Base-by-base conservation (phyloP, 2,888 invertebrate genomes). In the Eilema depressum region DNA sequence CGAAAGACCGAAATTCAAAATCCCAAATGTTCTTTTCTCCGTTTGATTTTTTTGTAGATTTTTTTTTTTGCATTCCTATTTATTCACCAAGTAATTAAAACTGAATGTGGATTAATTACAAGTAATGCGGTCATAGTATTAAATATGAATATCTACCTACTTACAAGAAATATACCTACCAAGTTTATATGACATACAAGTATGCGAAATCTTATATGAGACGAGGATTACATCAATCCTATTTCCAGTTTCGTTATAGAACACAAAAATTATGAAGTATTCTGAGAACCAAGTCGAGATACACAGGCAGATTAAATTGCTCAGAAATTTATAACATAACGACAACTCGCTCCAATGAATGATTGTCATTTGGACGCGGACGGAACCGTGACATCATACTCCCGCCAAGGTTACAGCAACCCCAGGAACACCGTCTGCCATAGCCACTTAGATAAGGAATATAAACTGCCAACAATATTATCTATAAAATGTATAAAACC, bases 301-400 rank as follows among this genome's bases (percentile, higher is more conserved):
- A 80, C 71, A 75, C 69, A 69, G 74, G 70, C 68, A 78, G 82
- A 84, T 85, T 79, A 85, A 83, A 85, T 83, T 76, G 77, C 78
- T 75, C 77, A 64, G 75, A 79, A 83, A 77, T 78, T 81, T 79
- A 74, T 75, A 82, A 76, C 72, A 73, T 82, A 84, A 76, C 76
- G 80, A 83, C 79, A 77, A 75, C 71, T 77, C 74, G 63, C 76
- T 79, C 77, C 76, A 83, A 79, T 81, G 79, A 86, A 85, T 81
- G 80, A 75, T 78, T 75, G 79, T 79, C 82, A 83, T 84, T 85
- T 80, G 83, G 81, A 80, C 82, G 81, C 77, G 83, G 81, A 79
- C 82, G 81, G 74, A 78, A 77, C 73, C 75, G 83, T 87, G 87
- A 88, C 85, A 84, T 87, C 85, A 86, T 82, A 68, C 71, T 69